Conservation (phyloP, 2,888 invertebrate species). For the Bellardia pandia region DNA sequence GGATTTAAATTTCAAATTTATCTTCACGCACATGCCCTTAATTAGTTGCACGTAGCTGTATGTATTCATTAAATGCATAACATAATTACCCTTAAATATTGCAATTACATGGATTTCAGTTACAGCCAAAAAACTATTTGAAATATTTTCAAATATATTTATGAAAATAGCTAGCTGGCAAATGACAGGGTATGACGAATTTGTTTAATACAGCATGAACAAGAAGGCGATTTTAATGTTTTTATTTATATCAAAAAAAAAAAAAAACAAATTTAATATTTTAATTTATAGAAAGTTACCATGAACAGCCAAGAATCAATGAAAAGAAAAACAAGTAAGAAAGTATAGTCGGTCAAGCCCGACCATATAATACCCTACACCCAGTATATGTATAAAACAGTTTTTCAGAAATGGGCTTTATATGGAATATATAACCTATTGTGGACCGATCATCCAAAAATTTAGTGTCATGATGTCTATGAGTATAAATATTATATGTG, state of each 20-base stretch:
- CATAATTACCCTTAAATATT: slow-evolving; percentile 17
- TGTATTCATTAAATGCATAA: neutral
- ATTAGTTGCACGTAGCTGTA: too few relatives aligned
- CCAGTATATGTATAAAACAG: too few relatives aligned
- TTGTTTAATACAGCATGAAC: neutral
- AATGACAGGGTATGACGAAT: slow-evolving; percentile 31
- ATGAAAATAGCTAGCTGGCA: neutral
- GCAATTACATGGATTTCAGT: slow-evolving; percentile 25
- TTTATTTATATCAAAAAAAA: neutral
- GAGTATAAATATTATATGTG: too few relatives aligned
- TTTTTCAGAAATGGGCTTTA: too few relatives aligned
- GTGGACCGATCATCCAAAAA: too few relatives aligned
- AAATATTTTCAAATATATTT: slow-evolving; percentile 18
- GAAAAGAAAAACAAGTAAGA: neutral
- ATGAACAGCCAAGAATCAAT: neutral
- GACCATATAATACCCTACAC: too few relatives aligned
- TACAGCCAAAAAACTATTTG: neutral
- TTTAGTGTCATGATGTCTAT: too few relatives aligned
- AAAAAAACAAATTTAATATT: neutral
- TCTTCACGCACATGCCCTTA: too few relatives aligned
- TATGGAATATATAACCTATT: too few relatives aligned
- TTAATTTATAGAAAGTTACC: neutral
- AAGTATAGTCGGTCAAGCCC: too few relatives aligned
- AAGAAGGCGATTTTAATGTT: neutral
- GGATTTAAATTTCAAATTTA: too few relatives aligned